phyloP scores from a whole-genome alignment of 2,888 invertebrate species.

The Diplazon laetatorius region DNA sequence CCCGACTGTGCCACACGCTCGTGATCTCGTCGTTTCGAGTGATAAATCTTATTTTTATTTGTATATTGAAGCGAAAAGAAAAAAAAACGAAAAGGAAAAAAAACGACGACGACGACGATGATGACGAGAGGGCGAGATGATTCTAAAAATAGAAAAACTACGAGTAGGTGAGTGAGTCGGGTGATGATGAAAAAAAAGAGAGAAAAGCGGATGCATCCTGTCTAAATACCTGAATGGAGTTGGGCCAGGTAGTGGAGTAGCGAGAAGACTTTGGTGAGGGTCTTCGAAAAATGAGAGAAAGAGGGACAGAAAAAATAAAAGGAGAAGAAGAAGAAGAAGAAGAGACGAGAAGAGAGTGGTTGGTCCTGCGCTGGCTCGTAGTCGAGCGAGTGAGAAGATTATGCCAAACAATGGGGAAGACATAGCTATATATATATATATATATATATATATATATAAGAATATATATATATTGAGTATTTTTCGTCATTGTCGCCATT shows the following conservation, averaged over 20 bases:
- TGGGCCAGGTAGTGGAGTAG: constrained; percentile 71
- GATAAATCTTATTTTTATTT: constrained; percentile 9
- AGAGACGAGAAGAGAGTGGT: constrained; percentile 50
- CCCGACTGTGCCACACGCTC: no score
- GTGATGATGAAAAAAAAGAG: constrained; percentile 64
- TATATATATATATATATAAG: no score
- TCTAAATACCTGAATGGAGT: constrained; percentile 75
- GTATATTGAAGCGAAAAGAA: constrained; percentile 43
- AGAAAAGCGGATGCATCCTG: constrained; percentile 73
- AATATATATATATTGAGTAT: constrained; percentile 67
- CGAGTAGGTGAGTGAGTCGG: constrained; percentile 58
- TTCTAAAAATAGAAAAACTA: constrained; percentile 56
- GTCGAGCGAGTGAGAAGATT: constrained; percentile 55
- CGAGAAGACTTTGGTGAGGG: constrained; percentile 59
- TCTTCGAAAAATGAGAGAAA: constrained; percentile 61
- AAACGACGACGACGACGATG: neutral
- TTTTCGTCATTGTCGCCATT: constrained; percentile 26
- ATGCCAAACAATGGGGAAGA: constrained; percentile 71
- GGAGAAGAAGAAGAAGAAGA: constrained; percentile 63
- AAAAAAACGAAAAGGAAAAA: neutral
- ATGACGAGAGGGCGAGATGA: constrained; percentile 26
- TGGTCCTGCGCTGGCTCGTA: constrained; percentile 34
- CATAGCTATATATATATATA: constrained; percentile 66
- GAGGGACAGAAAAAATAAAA: constrained; percentile 24
- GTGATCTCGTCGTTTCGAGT: neutral